A percentile compares a stretch with the other conserved stretches of the same genome.
phyloP scores from a whole-genome alignment of 2,888 invertebrate genomes.

The Chironomus tentans region DNA sequence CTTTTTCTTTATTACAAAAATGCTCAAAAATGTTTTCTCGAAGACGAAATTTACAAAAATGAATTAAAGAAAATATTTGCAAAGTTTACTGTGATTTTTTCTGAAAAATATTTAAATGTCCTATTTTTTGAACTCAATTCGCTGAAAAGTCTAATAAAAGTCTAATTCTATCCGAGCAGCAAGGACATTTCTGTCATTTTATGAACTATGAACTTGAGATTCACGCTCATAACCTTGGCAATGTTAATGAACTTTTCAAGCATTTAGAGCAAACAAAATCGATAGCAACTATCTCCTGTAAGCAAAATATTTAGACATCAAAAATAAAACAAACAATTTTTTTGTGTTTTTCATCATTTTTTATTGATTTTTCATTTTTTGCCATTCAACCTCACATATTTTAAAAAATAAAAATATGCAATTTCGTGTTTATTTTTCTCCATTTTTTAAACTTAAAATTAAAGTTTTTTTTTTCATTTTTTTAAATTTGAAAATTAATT shows the following conservation, averaged over 20 bases:
- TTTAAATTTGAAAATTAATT: slow-evolving; percentile 24
- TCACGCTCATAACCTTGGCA: too few relatives aligned
- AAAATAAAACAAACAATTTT: not conserved
- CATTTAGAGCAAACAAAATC: too few relatives aligned
- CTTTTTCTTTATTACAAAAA: not conserved
- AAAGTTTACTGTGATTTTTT: not conserved
- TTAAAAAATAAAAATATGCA: slow-evolving; percentile 7
- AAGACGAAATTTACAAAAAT: too few relatives aligned
- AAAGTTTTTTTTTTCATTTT: slow-evolving; percentile 23
- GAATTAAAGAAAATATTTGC: too few relatives aligned
- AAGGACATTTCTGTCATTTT: not conserved
- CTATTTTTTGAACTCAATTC: not conserved
- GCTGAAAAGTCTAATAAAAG: too few relatives aligned
- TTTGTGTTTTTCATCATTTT: not conserved
- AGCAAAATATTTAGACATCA: not conserved
- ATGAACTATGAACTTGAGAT: too few relatives aligned
- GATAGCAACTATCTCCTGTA: too few relatives aligned
- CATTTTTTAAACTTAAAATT: slow-evolving; percentile 2
- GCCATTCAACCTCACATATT: slow-evolving; percentile 1
- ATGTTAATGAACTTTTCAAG: too few relatives aligned
- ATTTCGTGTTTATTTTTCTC: not conserved
- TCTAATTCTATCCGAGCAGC: too few relatives aligned
- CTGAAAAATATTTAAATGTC: not conserved
- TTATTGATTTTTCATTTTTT: slow-evolving; percentile 1
- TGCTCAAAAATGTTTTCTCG: too few relatives aligned